A percentile compares a stretch with the other conserved stretches of the same genome.
These are phyloP conservation scores for Andrena flavipes DNA, from an alignment of 2,888 invertebrate species.

Conservation along the genomic window DNA sequence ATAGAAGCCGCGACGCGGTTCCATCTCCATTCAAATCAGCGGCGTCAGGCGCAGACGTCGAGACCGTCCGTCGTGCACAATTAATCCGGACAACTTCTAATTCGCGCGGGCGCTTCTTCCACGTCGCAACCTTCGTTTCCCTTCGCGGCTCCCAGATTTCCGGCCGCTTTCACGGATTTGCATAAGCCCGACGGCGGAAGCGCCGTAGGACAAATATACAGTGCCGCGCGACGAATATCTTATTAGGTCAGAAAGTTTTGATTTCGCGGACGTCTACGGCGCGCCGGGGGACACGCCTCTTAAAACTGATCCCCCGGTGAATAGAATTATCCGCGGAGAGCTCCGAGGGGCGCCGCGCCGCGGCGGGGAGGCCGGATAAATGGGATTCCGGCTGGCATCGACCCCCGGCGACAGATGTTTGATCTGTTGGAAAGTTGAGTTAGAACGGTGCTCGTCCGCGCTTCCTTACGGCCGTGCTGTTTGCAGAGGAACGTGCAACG, in stretches of 20 bases:
- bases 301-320: constrained; percentile 68
- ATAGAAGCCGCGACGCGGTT: neutral
- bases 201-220: constrained; percentile 68
- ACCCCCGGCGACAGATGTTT: constrained; percentile 64
- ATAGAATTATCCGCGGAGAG: constrained; percentile 69
- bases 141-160: constrained; percentile 10
- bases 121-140: constrained; percentile 5
- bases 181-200: constrained; percentile 53
- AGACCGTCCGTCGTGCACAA: neutral
- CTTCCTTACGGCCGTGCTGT: constrained; percentile 13
- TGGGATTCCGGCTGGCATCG: constrained; percentile 47
- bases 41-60: neutral
- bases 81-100: constrained; percentile 23
- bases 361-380: constrained; percentile 53
- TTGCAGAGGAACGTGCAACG: constrained; percentile 26
- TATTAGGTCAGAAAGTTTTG: constrained; percentile 75
- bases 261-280: constrained; percentile 46
- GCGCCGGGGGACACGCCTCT: constrained; percentile 46
- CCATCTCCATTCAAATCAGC: neutral
- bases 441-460: constrained; percentile 18
- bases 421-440: constrained; percentile 63
- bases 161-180: constrained; percentile 59
- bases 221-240: constrained; percentile 58
- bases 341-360: neutral
- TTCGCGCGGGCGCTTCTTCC: constrained; percentile 12